Evolutionary conservation across 2,888 invertebrate species (phyloP), one percentile per base, ranked within the genome.

Genomic region (Galerucella pusilla): DNA sequence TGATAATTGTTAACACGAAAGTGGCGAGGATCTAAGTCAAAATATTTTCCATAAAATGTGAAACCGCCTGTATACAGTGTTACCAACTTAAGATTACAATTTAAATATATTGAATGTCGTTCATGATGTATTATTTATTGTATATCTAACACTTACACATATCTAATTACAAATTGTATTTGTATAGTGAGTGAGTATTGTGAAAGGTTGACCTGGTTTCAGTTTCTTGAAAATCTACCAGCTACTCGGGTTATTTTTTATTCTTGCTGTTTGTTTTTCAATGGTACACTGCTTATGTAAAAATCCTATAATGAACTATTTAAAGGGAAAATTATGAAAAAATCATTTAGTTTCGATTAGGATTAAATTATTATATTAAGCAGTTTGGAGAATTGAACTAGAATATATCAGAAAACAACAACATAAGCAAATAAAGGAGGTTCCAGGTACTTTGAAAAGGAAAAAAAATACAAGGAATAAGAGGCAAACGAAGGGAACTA

Each of bases 201-300:
- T 69, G 69, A 69, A 69, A 69, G 69, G 69, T n/a, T 69, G 69
- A 69, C 69, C 69, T 69, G 61, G 69, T 61, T 69, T 69, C 49
- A 9, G 49, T 49, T 28, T 69, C 46, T 69, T 61, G 69, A 69
- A 69, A 69, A 52, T 69, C 61, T 69, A 61, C 25, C n/a, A 46
- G 16, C 46, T 46, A 45, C 20, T 65, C n/a, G 69, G 28, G 61
- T 35, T 45, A 46, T 25, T 25, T 60, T 28, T 46, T 11, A 60
- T 60, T 64, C 20, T 63, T n/a, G 60, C 28, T 28, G 10, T 25
- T 25, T 59, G 45, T 68, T n/a, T 59, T 4, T 2, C 1, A 14
- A 1, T 11, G 35, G 5, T 5, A 42, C 35, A 42, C 5, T 42
- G 35, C 35, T 42, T 42, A 42, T 42, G 6, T 42, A 42, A 42